Base-by-base conservation (phyloP, 2,113 vertebrate species). In the Hiodon alosoides region DNA sequence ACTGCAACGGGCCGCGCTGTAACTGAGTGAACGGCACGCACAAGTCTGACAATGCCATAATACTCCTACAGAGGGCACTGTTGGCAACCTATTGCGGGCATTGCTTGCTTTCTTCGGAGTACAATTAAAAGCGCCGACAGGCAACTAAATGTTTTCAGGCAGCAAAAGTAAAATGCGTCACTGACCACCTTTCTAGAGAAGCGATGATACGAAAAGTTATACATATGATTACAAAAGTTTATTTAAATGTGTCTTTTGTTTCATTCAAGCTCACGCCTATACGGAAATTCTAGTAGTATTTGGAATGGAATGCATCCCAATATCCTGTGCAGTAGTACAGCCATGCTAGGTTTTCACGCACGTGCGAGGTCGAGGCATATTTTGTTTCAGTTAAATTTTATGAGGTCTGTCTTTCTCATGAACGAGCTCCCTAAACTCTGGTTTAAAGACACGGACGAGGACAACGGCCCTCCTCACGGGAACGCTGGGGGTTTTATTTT, bases 1-100 rank as follows among this genome's bases (percentile, higher is more conserved):
- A 50, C 4, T 53, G 13, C 9, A 16, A 10, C 14, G 16, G 67
- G 3, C 46, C 13, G 14, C 13, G n/a, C n/a, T n/a, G n/a, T n/a
- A n/a, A n/a, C n/a, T 31, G 31, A 31, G 31, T 31, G 31, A 31
- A 31, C 2, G 31, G 31, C 31, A 31, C 31, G 31, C 31, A 31
- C 31, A 31, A 31, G 31, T 47, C 7, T 48, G 69, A 50, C 46
- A 54, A 52, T 76, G 69, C 0, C 59, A 57, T 48, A 57, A 2
- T 54, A 54, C 58, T 67, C 76, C 83, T 71, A 79, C 72, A 82
- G 87, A 82, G 86, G 85, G 83, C 85, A 79, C 77, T 83, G 80
- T 85, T 84, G 85, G 72, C 73, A 77, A 48, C 50, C 50, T 59
- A 62, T 73, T 48, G 53, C 53, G 17, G 31, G 14, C 67, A 31